Evolutionary conservation across 1,140 invertebrate species (phyloP).

Genomic region (Drosophila rufa): DNA sequence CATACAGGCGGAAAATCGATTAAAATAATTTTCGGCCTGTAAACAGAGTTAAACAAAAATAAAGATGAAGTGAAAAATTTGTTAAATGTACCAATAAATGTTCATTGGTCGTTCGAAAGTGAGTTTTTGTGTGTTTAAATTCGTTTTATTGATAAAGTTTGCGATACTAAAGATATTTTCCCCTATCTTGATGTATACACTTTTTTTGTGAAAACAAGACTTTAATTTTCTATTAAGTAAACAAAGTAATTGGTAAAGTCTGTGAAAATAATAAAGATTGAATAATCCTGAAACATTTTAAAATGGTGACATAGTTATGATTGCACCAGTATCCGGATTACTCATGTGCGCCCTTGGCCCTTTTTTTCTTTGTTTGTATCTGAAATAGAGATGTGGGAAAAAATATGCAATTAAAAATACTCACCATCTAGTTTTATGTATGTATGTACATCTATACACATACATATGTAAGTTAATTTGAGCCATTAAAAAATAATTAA

Average conservation of each 20-base stretch:
- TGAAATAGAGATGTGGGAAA: constrained; percentile 21
- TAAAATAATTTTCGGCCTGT: constrained; percentile 29
- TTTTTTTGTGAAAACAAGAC: background rate
- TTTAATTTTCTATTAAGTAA: background rate
- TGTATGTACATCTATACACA: background rate
- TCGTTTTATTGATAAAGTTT: background rate
- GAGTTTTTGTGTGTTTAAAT: background rate
- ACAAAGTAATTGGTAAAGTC: background rate
- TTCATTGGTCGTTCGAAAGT: constrained; percentile 14
- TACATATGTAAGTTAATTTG: too few species aligned
- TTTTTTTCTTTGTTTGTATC: constrained; percentile 43
- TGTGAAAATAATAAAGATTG: background rate
- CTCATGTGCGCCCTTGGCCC: constrained; percentile 44
- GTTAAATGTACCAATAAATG: constrained; percentile 14
- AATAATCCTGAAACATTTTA: background rate
- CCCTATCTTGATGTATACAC: constrained; percentile 4
- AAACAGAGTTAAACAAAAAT: constrained; percentile 46
- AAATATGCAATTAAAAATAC: constrained; percentile 18
- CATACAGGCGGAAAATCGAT: constrained; percentile 38
- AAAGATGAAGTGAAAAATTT: constrained; percentile 39
- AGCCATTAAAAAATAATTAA: background rate
- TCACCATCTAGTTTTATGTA: background rate
- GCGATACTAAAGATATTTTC: background rate
- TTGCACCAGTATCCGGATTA: constrained; percentile 10
- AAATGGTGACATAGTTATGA: constrained; percentile 10